Base-by-base conservation (phyloP, 2,888 invertebrate genomes). In the Bedellia somnulentella region DNA sequence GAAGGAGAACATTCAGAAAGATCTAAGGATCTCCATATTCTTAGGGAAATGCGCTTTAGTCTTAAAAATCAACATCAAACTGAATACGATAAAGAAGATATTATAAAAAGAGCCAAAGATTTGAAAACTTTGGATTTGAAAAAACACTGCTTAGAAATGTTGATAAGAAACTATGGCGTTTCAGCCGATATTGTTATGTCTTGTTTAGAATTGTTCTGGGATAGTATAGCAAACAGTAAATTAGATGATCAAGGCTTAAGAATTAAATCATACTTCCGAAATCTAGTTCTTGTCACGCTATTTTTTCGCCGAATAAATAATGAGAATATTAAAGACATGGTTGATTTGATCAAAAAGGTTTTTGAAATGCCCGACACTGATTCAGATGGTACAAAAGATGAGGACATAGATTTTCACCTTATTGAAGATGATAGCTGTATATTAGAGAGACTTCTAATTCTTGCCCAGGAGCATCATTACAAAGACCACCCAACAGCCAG, bases 1-100 rank as follows among this genome's bases (percentile, higher is more conserved):
- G 89, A 89, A 54, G 93, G 89, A 42, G 89, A 87, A 52, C 90
- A 90, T 59, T 93, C 90, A 34, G 87, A 87, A 44, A 82, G 89
- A 45, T 89, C 93, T 0, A 82, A 91, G 42, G 96, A 96, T 59
- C 79, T 94, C 31, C 93, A 95, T 62, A 71, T 93, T 26, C 75
- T 94, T 35, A 85, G 90, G 48, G 86, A 89, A 41, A 58, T 90
- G 15, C 83, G 86, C 35, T 81, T 81, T 23, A 77, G 80, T 36
- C 56, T 90, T 10, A 84, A 83, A 46, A 9, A 16, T 10, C 14
- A 57, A 77, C n/a, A n/a, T n/a, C 11, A 9, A 6, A 49, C 66
- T 2, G 80, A 80, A 13, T 76, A 68, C 39, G 59, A 79, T 37
- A 54, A 70, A 22, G 57, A 58, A 3, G 80, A 83, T 51, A 66